Percentiles rank a stretch among this genome's conserved stretches.
phyloP scores from a whole-genome alignment of 1,140 invertebrate species.

The Drosophila cardini region DNA sequence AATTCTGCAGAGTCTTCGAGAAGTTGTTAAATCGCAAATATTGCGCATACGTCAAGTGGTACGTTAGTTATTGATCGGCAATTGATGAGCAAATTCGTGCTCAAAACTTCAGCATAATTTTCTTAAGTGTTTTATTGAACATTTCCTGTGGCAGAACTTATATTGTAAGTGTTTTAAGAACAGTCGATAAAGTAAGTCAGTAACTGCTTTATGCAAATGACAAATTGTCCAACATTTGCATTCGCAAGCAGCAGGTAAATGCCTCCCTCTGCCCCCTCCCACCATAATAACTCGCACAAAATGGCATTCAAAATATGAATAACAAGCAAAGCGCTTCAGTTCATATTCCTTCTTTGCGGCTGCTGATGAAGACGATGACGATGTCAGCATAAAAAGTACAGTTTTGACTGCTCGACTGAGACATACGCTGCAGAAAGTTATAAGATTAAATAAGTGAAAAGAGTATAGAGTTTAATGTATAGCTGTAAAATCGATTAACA shows the following conservation, averaged over 20 bases:
- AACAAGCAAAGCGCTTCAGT: conserved; percentile 32
- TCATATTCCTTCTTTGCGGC: conserved; percentile 9
- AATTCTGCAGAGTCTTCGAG: background rate
- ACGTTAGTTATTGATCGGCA: conserved; percentile 3
- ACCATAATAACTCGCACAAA: conserved; percentile 46
- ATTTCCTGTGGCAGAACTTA: conserved; percentile 7
- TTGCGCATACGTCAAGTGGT: conserved; percentile 13
- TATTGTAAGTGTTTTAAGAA: conserved; percentile 27
- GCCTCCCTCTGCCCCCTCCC: background rate
- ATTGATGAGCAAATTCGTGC: background rate
- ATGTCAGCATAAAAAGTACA: conserved; percentile 33
- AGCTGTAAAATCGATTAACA: no score
- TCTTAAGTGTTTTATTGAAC: conserved; percentile 2
- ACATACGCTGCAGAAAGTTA: background rate
- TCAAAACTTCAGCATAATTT: background rate
- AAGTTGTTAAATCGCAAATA: background rate
- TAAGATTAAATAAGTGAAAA: background rate
- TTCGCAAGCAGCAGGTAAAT: conserved; percentile 57
- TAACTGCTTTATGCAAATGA: conserved; percentile 69
- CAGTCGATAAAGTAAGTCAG: conserved; percentile 39
- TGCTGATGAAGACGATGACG: conserved; percentile 15
- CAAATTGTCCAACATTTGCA: conserved; percentile 60
- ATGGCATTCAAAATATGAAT: conserved; percentile 52
- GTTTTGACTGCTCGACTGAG: background rate
- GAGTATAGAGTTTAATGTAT: background rate